Percentiles rank a stretch among this genome's conserved stretches.
These are phyloP conservation scores for Oceanodroma tethys DNA, from an alignment of 2,113 vertebrate genomes.

Conservation along the genomic window DNA sequence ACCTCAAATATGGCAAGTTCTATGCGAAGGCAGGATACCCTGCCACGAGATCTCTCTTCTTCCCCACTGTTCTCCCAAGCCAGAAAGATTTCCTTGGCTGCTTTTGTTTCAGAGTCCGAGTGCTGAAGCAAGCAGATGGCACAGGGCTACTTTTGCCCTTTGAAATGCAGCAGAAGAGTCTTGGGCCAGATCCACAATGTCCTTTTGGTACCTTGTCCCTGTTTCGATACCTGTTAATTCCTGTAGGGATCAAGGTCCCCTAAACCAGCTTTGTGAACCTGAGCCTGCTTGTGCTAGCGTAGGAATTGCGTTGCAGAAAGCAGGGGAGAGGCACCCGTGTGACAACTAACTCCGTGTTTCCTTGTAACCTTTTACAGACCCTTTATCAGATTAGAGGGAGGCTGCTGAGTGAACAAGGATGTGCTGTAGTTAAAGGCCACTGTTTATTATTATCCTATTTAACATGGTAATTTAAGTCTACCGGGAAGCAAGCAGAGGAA, in stretches of 20 bases:
- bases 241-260: background rate
- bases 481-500: background rate
- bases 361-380: background rate
- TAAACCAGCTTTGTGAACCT: background rate
- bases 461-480: slow-evolving; percentile 38
- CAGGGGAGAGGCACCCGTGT: background rate
- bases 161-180: background rate
- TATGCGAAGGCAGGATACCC: background rate
- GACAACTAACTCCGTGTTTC: background rate
- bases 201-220: background rate
- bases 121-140: background rate
- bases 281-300: background rate
- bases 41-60: background rate
- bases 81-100: background rate
- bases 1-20: background rate
- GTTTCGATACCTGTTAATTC: background rate
- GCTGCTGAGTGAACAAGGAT: slow-evolving; percentile 42
- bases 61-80: background rate
- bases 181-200: background rate
- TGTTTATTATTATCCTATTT: slow-evolving; percentile 57
- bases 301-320: background rate
- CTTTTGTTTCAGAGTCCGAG: background rate
- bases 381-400: slow-evolving; percentile 29
- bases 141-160: background rate
- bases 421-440: slow-evolving; percentile 20